phyloP scores from a whole-genome alignment of 2,797 vertebrate species.

The Macropodus opercularis region DNA sequence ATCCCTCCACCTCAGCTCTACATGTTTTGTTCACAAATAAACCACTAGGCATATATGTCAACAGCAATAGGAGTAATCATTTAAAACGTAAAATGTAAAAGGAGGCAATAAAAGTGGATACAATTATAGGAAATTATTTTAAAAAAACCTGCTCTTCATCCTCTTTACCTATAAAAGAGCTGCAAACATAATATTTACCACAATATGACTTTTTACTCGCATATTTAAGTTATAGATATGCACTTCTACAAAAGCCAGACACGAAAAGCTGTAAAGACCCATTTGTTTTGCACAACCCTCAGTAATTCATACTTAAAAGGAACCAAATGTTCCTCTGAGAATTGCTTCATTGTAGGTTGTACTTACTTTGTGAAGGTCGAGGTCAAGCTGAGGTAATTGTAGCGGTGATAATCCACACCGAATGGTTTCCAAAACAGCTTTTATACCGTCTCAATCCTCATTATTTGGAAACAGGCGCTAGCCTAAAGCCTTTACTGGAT shows the following conservation, averaged over 20 bases:
- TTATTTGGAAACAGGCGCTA: constrained; percentile 49
- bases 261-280: neutral
- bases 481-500: constrained; percentile 65
- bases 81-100: neutral
- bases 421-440: constrained; percentile 59
- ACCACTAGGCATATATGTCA: too few relatives aligned
- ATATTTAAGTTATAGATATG: too few relatives aligned
- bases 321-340: neutral
- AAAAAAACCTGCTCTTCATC: too few relatives aligned
- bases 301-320: neutral
- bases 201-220: constrained; percentile 12
- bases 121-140: neutral
- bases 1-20: neutral
- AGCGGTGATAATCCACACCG: constrained; percentile 81
- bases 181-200: constrained; percentile 5
- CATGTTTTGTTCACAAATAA: neutral
- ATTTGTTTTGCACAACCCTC: neutral
- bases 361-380: constrained; percentile 85
- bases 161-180: constrained; percentile 4
- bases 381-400: constrained; percentile 80
- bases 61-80: neutral
- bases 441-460: constrained; percentile 73
- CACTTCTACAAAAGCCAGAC: neutral
- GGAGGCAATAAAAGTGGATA: neutral
- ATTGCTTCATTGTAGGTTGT: constrained; percentile 32